Base-by-base conservation (phyloP, 1,140 invertebrate species). In the Trinorchestia longiramus region DNA sequence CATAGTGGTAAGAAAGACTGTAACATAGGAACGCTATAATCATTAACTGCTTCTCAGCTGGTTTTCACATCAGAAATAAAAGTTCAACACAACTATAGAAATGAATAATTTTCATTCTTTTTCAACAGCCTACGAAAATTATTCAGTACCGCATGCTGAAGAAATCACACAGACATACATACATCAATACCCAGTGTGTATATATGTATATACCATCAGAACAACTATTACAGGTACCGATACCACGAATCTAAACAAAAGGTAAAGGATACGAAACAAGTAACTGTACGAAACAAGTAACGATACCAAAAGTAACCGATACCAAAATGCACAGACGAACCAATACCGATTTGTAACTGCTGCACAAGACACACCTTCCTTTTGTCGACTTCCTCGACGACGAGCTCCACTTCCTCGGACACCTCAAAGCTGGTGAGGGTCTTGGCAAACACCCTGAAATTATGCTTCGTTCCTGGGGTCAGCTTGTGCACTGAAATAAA, bases 401-500 rank as follows among this genome's bases (percentile, higher is more conserved):
- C 15, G 44, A 95, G 62, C 4, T 23, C 42, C 4, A 99, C 98
- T 97, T 98, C 98, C 95, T 99, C 98, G 96, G 98, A 99, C 96
- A 98, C 98, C 97, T 98, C 98, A 97, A 98, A 98, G 97, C 98
- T 98, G 96, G 98, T 98, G 96, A 98, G 97, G 41, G 98, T 99
- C 97, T 99, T 98, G 87, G 99, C 98, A 97, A 99, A 97, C 96
- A 99, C 98, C 97, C 98, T 98, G 98, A 99, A 99, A 97, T 98
- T 98, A 97, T 99, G 99, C 95, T 98, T 99, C 97, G 98, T 98
- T 96, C 99, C 99, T 96, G 98, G 98, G 96, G 99, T 98, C 97
- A 90, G 88, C 43, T 90, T 90, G 41, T 90, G 8, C n/a, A 90
- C 88, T 90, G 88, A 8, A 90, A 90, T 15, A 40, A 41, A 87